Evolutionary conservation across 2,888 invertebrate genomes (phyloP), one percentile per base, ranked within the genome.

Genomic region (Chrysolina americana): DNA sequence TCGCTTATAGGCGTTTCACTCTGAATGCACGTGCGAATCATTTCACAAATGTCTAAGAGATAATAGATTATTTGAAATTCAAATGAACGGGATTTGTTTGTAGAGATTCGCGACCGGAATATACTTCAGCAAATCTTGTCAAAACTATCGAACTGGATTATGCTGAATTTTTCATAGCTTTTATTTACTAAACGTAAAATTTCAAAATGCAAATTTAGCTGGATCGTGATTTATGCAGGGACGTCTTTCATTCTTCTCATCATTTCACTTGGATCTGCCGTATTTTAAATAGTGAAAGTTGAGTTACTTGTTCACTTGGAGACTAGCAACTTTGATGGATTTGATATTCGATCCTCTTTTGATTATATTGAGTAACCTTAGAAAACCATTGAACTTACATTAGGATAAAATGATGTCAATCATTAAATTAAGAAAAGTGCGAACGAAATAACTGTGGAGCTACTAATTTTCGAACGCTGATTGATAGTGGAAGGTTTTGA

Each of bases 41-140:
- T 85, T 83, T 82, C 79, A 80, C 80, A 77, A 83, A 81, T 83
- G 82, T 81, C 81, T 80, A 79, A 73, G 76, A 83, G 83, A 86
- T 87, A 86, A 86, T 86, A 85, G 84, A 81, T 80, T 83, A 86
- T 87, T 87, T 87, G 82, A 87, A 87, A 85, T 87, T 87, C 84
- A 87, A 86, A 87, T 87, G 81, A 85, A 83, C 73, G 68, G 83
- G 85, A 86, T 87, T 86, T 86, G 85, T 85, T 84, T 87, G 85
- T 84, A 82, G 68, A 64, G 68, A 63, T 41, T 70, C 64, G 83
- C 78, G 80, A 83, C 82, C 81, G 85, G 84, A 84, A 85, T 83
- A 82, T 83, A 84, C 81, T 81, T 79, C 83, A 81, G 80, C 80
- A 83, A 82, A 80, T 83, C 83, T 85, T 85, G 85, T 85, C 83